Base-by-base conservation (phyloP, 1,140 invertebrate genomes). In the Pteromalus puparum region DNA sequence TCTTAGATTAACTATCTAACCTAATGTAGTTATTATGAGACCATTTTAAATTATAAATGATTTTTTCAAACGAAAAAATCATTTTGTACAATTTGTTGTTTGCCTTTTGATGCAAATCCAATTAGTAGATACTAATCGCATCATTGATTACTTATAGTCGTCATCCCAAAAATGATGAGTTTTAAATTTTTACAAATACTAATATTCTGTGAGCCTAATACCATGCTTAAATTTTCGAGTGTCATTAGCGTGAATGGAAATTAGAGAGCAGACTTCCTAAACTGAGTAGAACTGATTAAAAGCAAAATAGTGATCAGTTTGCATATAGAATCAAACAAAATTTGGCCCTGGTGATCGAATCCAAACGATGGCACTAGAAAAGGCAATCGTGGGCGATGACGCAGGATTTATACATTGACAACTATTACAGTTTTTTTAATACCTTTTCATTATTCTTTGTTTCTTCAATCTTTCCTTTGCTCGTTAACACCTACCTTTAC, bases 231-330 rank as follows among this genome's bases (percentile, higher is more conserved):
- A 65, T 81, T 70, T 42, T 48, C 53, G 70, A 78, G 15, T 82
- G 48, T 30, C 67, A 34, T 34, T 15, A 65, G 75, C 46, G 9
- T 82, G 68, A 85, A 73, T 82, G 75, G 65, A 18, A 73, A 81
- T 48, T 79, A 85, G 65, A 82, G 75, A 85, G 84, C 84, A 82
- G 68, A 53, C 67, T 81, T 85, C 61, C 80, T 82, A 72, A 82
- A 78, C 46, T 85, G 75, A 82, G 84, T 85, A 82, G 80, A 78
- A 68, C n/a, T 81, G 18, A 28, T 81, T 12, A 28, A n/a, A 67
- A 21, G 6, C 6, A 48, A 61, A 79, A 61, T 72, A 74, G 26
- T 18, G 73, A 21, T 74, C 28, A 53, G 68, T 70, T n/a, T n/a
- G 3, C 48, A 42, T 48, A 46, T 46, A 48, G n/a, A 53, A 28